Percentiles rank a stretch among this genome's conserved stretches.
Conservation (phyloP, 2,113 vertebrate genomes). For the Chunga burmeisteri region DNA sequence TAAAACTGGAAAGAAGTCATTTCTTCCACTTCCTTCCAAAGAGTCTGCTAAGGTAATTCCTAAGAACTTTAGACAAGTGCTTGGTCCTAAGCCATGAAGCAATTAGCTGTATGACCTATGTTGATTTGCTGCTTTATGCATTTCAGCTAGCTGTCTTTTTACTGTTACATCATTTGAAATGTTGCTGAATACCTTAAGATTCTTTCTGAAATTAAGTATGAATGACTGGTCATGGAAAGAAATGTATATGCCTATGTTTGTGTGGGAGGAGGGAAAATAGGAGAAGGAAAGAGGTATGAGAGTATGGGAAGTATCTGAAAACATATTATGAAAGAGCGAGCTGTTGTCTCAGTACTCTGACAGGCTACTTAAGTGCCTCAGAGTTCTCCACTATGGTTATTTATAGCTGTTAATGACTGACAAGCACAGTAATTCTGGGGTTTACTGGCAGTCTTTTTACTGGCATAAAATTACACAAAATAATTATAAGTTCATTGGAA, state of each 20-base stretch:
- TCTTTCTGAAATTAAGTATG: not conserved
- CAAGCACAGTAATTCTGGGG: not conserved
- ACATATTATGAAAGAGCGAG: not conserved
- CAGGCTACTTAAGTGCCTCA: not conserved
- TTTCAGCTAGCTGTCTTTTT: not conserved
- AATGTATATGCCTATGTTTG: not conserved
- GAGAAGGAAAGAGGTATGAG: not conserved
- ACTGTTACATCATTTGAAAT: not conserved
- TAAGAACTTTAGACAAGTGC: not conserved
- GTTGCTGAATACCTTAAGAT: not conserved
- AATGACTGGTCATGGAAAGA: not conserved
- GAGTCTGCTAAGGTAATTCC: slow-evolving; percentile 71
- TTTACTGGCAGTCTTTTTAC: not conserved
- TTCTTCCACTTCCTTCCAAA: slow-evolving; percentile 51
- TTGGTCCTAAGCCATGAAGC: not conserved
- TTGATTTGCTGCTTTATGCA: not conserved
- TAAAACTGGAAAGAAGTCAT: slow-evolving; percentile 71
- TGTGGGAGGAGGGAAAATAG: not conserved
- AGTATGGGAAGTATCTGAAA: not conserved
- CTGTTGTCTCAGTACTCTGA: not conserved
- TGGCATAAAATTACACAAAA: not conserved
- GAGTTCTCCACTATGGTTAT: not conserved
- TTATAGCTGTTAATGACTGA: not conserved
- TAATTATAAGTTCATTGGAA: not conserved
- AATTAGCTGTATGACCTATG: not conserved